Evolutionary conservation across 2,888 invertebrate genomes (phyloP), one percentile per base, ranked within the genome.

Genomic region (Drosophila nigricruria): DNA sequence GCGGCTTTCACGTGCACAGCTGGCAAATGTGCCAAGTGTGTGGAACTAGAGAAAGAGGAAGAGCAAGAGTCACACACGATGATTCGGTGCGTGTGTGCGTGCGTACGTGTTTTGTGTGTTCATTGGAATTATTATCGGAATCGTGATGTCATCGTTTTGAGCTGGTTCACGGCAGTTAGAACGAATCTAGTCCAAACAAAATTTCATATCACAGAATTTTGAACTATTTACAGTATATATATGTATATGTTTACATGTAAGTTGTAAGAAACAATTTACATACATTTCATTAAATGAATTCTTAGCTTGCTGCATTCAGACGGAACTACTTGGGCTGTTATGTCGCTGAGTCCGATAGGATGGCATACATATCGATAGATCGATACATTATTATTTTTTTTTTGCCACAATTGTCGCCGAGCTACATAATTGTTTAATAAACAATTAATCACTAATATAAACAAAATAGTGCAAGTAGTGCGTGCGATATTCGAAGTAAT

Each of bases 391-490:
- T 14, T 27, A 27, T 62, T 65, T 66, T 72, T 75, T n/a, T n/a
- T 81, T 64, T 66, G 47, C 67, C 59, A 68, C 63, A 73, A 59
- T 63, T 77, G 78, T 87, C 74, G 79, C 65, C 65, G 71, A 73
- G 78, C 81, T 83, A 81, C 71, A 89, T 83, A 83, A 83, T 89
- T 87, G 84, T 87, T 89, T 83, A 83, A 87, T 89, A 87, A 83
- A 83, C 83, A 83, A 89, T 87, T 87, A 87, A 89, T 89, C 79
- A 87, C 79, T 68, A 81, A 88, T 87, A 81, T 89, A 87, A 84
- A 89, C 88, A 84, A 84, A 77, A 78, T 57, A 73, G 81, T 87
- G 75, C 68, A 79, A 74, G 66, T 70, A 64, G 73, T 83, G 74
- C 59, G 70, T 70, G 61, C 59, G 59, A 70, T 74, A 74, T 65